Conservation (phyloP, 2,113 vertebrate species). For the Perognathus longimembris region DNA sequence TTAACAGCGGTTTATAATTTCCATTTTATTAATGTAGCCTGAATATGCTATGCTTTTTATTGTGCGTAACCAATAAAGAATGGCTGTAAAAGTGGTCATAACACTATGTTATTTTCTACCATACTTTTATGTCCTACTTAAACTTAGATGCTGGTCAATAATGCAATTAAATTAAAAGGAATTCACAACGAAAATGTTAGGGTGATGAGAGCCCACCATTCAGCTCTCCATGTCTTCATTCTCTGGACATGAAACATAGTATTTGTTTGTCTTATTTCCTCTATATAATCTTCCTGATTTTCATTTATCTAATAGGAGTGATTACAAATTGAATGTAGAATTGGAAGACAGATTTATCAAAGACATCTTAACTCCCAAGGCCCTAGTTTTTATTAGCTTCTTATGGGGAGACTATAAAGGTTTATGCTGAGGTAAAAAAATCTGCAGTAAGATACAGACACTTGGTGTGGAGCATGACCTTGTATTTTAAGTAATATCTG, state of each 20-base stretch:
- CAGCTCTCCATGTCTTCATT: slow-evolving; percentile 45
- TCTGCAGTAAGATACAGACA: neutral
- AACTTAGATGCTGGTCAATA: slow-evolving; percentile 69
- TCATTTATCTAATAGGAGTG: slow-evolving; percentile 34
- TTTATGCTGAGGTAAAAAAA: neutral
- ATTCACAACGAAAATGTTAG: slow-evolving; percentile 63
- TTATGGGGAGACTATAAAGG: neutral
- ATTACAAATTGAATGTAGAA: slow-evolving; percentile 30
- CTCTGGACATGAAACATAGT: slow-evolving; percentile 33
- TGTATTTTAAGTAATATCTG: neutral
- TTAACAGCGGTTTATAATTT: slow-evolving; percentile 69
- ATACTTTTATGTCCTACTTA: slow-evolving; percentile 76
- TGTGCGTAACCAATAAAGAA: slow-evolving; percentile 75
- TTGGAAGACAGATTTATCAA: slow-evolving; percentile 29
- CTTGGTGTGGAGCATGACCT: neutral
- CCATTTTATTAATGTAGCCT: slow-evolving; percentile 70
- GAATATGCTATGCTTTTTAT: slow-evolving; percentile 76
- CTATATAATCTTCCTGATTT: slow-evolving; percentile 44
- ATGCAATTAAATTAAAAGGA: slow-evolving; percentile 77
- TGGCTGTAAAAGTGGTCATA: slow-evolving; percentile 74
- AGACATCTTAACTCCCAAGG: neutral
- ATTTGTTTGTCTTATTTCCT: slow-evolving; percentile 56
- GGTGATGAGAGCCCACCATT: neutral
- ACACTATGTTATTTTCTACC: slow-evolving; percentile 65
- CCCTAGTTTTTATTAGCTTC: slow-evolving; percentile 20